Evolutionary conservation across 2,797 vertebrate species (phyloP).

Genomic region (Falco biarmicus): DNA sequence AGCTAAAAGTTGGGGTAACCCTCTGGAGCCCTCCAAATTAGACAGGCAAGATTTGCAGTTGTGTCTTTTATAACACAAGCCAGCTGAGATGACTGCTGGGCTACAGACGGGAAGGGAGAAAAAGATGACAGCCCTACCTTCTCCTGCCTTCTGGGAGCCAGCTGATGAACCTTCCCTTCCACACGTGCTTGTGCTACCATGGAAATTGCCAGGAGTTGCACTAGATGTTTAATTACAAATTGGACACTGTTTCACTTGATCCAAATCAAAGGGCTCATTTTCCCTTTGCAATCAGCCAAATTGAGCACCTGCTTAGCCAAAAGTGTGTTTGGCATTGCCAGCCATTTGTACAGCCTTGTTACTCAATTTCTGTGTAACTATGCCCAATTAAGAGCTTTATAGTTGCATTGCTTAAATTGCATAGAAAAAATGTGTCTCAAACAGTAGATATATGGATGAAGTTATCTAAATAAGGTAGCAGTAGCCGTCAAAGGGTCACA

Average conservation of each 20-base stretch:
- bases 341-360: neutral
- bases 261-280: neutral
- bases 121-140: neutral
- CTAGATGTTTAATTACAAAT: neutral
- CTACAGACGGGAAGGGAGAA: neutral
- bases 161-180: neutral
- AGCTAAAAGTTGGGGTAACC: neutral
- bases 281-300: neutral
- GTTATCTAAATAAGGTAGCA: neutral
- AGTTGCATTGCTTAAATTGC: neutral
- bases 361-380: neutral
- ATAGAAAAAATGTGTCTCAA: neutral
- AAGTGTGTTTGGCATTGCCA: neutral
- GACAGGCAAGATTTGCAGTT: neutral
- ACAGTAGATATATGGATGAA: neutral
- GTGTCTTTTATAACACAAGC: neutral
- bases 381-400: neutral
- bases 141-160: neutral
- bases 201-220: neutral
- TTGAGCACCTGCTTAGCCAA: neutral
- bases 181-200: rapidly evolving
- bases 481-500: neutral
- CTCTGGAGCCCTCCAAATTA: neutral
- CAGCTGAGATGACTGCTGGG: neutral
- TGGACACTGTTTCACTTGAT: neutral